A percentile compares a stretch with the other conserved stretches of the same genome.
Conservation (phyloP, 2,888 invertebrate species). For the Geotrupes spiniger region DNA sequence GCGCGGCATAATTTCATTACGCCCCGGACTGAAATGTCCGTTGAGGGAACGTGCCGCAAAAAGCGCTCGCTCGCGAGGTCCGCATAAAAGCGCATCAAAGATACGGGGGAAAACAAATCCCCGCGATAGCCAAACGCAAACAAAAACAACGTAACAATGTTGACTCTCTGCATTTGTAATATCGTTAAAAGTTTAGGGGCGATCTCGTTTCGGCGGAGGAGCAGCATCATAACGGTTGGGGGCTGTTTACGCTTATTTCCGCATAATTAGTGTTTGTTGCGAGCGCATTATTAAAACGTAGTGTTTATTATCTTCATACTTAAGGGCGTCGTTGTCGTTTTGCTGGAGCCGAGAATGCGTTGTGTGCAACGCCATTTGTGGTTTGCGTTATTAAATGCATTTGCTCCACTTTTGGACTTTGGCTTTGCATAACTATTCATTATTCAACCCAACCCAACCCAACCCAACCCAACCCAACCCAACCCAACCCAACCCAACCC, state of each 20-base stretch:
- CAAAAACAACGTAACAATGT: conserved; percentile 5
- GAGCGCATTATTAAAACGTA: too few relatives aligned
- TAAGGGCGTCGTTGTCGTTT: too few relatives aligned
- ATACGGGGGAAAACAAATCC: conserved; percentile 6
- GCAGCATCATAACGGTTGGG: neutral
- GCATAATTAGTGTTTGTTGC: too few relatives aligned
- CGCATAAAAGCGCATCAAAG: neutral
- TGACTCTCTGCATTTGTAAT: conserved; percentile 6
- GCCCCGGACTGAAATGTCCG: conserved; percentile 2
- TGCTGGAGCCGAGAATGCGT: too few relatives aligned
- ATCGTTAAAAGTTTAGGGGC: neutral
- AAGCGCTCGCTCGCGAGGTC: neutral
- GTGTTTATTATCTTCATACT: too few relatives aligned
- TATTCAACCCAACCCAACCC: too few relatives aligned
- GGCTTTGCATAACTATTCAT: too few relatives aligned
- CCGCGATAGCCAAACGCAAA: neutral
- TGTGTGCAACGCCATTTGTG: conserved; percentile 6
- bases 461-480: too few relatives aligned
- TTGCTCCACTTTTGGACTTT: too few relatives aligned
- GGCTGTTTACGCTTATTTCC: too few relatives aligned
- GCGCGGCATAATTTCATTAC: conserved; percentile 1
- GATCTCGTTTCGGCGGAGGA: conserved; percentile 1
- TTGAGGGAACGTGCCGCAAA: neutral
- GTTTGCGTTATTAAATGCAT: too few relatives aligned
- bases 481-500: too few relatives aligned